Base-by-base conservation (phyloP, 2,797 vertebrate genomes). In the Anomalospiza imberbis region DNA sequence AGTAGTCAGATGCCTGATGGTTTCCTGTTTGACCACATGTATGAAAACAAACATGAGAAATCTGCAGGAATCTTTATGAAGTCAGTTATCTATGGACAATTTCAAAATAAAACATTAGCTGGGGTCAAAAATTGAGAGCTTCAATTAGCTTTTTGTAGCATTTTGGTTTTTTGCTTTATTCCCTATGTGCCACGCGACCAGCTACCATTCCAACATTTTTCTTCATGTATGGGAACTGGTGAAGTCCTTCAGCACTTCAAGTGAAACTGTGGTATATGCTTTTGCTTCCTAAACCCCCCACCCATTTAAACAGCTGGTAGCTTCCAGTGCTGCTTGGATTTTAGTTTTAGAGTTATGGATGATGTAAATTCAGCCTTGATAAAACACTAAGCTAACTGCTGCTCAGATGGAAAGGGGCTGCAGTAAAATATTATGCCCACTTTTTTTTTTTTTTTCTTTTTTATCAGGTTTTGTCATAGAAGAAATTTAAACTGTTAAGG, bases 281-380 rank as follows among this genome's bases (percentile, higher is more conserved):
- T 89, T 80, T 87, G 36, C 71, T 68, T 78, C 85, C 72, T 63
- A 91, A 95, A 47, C n/a, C 36, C 44, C 38, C 32, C 57, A 50
- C 60, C 92, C 45, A 80, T 91, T 91, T 73, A 65, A 90, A 67
- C 53, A 91, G 62, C 38, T 5, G 1, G 68, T 32, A 58, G 53
- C 53, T 91, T 89, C 86, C 77, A 89, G 84, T 4, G 1, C 42
- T 47, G 57, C 91, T 86, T 90, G 86, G 61, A 54, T 77, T 82
- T 91, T 40, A 48, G 60, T 77, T 82, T 91, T 40, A 48, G 60
- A 89, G 63, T 86, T 84, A 90, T 22, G 48, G 91, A 57, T 91
- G 72, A 61, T 77, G 68, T 89, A 74, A 94, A 93, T 79, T 78
- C 74, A 82, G 71, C 53, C 70, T 75, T 73, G 73, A 84, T 92